These are phyloP conservation scores for Prunella fulvescens DNA, from an alignment of 2,113 vertebrate species.

Conservation along the genomic window DNA sequence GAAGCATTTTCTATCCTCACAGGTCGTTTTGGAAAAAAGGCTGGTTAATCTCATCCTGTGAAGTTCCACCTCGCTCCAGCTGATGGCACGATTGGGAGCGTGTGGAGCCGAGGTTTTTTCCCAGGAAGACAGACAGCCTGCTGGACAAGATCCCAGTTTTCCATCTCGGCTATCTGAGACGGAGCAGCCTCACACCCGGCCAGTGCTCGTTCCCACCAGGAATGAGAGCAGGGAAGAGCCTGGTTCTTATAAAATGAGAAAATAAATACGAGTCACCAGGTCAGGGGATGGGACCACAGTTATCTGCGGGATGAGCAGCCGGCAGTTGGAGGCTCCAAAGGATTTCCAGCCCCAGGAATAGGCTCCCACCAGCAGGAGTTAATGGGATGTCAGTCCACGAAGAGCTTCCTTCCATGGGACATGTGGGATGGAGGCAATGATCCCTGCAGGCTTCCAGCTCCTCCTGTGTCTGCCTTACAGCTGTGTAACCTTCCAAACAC, in stretches of 20 bases:
- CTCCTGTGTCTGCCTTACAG: conserved; percentile 11
- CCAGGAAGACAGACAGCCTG: background rate
- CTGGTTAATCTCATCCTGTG: accelerated
- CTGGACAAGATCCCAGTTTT: background rate
- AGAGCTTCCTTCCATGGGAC: conserved; percentile 15
- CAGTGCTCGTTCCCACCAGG: background rate
- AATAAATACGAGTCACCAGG: conserved; percentile 8
- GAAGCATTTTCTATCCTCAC: background rate
- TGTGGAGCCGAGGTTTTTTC: background rate
- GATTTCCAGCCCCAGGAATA: background rate
- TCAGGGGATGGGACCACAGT: background rate
- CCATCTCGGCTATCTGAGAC: background rate
- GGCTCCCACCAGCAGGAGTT: conserved; percentile 51
- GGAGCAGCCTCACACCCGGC: background rate
- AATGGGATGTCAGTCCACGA: background rate
- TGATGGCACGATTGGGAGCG: background rate
- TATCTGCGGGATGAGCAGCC: background rate
- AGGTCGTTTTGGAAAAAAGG: accelerated
- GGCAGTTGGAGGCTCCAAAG: background rate
- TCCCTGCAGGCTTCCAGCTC: conserved; percentile 28
- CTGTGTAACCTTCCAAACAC: conserved; percentile 34
- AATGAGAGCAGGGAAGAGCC: background rate
- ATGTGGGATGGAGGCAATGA: background rate
- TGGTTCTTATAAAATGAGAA: conserved; percentile 29
- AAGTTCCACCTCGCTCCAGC: background rate